These are phyloP conservation scores for Noctilio leporinus DNA, from an alignment of 2,113 vertebrate species.

Conservation along the genomic window DNA sequence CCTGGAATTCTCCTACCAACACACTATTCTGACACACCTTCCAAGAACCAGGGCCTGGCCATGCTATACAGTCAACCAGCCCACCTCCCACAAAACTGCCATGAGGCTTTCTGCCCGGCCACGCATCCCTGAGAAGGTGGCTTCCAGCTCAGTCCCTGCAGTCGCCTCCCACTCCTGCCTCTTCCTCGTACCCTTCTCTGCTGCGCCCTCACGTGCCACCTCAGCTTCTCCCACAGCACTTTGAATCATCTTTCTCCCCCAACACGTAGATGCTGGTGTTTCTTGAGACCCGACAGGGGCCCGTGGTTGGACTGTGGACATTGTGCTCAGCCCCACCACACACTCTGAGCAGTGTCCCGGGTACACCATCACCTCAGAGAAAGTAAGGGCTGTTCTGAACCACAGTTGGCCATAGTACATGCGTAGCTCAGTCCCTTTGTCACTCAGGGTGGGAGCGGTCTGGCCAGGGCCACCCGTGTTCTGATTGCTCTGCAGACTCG, in stretches of 20 bases:
- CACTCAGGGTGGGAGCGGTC: background rate
- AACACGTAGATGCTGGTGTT: background rate
- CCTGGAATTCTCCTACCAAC: background rate
- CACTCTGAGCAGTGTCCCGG: background rate
- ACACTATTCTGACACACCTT: too few relatives aligned
- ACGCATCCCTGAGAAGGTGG: background rate
- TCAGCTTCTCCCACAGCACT: background rate
- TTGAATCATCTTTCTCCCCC: fast-evolving
- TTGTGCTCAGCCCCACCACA: background rate
- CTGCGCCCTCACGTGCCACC: fast-evolving
- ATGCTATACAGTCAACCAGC: background rate
- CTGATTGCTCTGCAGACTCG: background rate
- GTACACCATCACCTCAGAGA: background rate
- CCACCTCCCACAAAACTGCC: background rate
- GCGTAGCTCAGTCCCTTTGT: background rate
- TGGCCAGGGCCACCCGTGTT: background rate
- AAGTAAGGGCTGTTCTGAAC: background rate
- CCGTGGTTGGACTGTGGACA: background rate
- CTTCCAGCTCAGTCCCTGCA: background rate
- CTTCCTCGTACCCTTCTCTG: background rate
- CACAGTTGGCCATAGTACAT: background rate
- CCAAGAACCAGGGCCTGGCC: background rate
- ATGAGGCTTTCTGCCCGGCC: fast-evolving
- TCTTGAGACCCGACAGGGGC: background rate
- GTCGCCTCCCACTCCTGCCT: background rate